Evolutionary conservation across 2,888 invertebrate genomes (phyloP).

Genomic region (Napeogenes inachia): DNA sequence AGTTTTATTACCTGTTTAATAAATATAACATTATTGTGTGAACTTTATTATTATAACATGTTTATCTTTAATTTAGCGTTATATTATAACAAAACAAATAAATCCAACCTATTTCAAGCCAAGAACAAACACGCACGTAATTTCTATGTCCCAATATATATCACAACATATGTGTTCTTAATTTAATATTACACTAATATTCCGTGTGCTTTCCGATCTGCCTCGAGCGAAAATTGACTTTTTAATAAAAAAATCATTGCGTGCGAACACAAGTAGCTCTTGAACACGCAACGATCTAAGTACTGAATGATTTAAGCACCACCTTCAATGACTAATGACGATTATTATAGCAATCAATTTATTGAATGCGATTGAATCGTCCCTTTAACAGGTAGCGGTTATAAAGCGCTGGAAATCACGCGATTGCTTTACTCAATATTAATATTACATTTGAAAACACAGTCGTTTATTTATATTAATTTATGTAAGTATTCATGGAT

Average conservation of each 20-base stretch:
- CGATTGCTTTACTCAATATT: slow-evolving; percentile 43
- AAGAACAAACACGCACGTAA: too few species aligned
- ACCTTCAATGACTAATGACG: slow-evolving; percentile 68
- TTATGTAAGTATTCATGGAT: slow-evolving; percentile 8
- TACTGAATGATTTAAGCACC: slow-evolving; percentile 61
- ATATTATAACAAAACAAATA: too few species aligned
- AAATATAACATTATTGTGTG: neutral
- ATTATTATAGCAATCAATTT: slow-evolving; percentile 72
- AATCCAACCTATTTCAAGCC: too few species aligned
- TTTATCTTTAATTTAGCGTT: too few species aligned
- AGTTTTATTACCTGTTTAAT: too few species aligned
- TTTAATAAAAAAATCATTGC: slow-evolving; percentile 45
- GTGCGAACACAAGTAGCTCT: slow-evolving; percentile 66
- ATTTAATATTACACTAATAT: neutral
- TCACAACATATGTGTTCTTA: slow-evolving; percentile 33
- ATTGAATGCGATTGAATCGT: slow-evolving; percentile 69
- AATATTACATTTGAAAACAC: slow-evolving; percentile 40
- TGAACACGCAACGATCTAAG: slow-evolving; percentile 54
- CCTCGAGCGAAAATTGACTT: slow-evolving; percentile 33
- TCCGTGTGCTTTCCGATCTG: slow-evolving; percentile 33
- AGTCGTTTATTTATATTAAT: slow-evolving; percentile 45
- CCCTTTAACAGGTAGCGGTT: slow-evolving; percentile 57
- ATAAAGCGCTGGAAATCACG: slow-evolving; percentile 60
- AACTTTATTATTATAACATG: slow-evolving; percentile 1
- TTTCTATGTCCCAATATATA: slow-evolving; percentile 12